Evolutionary conservation across 2,888 invertebrate genomes (phyloP).

Genomic region (Lapara coniferarum): DNA sequence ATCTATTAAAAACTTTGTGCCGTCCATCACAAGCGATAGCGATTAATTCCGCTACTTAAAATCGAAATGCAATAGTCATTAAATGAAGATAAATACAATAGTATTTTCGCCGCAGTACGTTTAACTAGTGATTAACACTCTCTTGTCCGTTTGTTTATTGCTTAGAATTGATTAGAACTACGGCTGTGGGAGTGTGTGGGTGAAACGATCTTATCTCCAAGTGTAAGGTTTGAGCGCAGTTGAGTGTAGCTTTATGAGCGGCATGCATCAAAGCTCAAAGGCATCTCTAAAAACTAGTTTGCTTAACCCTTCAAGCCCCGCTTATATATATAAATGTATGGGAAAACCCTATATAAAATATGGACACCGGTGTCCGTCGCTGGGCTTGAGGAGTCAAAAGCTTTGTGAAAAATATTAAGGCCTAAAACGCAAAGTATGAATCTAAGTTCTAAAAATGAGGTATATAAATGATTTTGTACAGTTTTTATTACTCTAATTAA

Average conservation of each 20-base stretch:
- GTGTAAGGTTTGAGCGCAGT: constrained; percentile 7
- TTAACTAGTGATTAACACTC: constrained; percentile 18
- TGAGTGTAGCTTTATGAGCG: background rate
- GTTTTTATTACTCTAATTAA: too few species aligned
- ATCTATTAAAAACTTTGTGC: background rate
- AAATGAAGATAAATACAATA: constrained; percentile 17
- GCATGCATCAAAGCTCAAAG: too few species aligned
- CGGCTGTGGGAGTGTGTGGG: constrained; percentile 13
- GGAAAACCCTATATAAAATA: too few species aligned
- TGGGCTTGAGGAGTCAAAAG: too few species aligned
- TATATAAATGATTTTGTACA: too few species aligned
- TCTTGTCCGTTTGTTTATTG: constrained; percentile 23
- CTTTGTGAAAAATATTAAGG: too few species aligned
- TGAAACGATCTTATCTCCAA: constrained; percentile 15
- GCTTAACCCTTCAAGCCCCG: too few species aligned
- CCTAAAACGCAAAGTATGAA: too few species aligned
- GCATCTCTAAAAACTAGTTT: too few species aligned
- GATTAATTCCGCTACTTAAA: background rate
- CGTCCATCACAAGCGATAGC: background rate
- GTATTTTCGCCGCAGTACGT: constrained; percentile 4
- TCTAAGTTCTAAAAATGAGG: too few species aligned
- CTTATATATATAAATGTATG: too few species aligned
- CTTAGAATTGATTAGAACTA: constrained; percentile 18
- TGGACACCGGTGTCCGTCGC: too few species aligned
- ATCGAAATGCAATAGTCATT: constrained; percentile 11